A percentile compares a stretch with the other conserved stretches of the same genome.
Conservation (phyloP, 2,888 invertebrate species). For the Julus scandinavius region DNA sequence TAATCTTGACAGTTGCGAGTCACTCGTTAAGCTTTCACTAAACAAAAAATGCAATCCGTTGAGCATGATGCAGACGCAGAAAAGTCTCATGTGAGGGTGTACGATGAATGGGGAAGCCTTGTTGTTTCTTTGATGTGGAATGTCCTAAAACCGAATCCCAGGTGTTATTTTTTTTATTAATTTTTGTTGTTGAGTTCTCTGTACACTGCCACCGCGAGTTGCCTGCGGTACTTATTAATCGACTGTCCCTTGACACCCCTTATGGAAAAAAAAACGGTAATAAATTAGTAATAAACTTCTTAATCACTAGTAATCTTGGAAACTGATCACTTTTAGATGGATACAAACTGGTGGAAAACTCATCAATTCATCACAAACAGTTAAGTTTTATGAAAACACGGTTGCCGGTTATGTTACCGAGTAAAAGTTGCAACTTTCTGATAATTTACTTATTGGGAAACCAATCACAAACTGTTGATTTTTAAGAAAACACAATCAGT, state of each 20-base stretch:
- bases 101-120: conserved; percentile 3
- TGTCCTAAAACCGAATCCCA: conserved; percentile 48
- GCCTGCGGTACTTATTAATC: conserved; percentile 57
- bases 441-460: too few species aligned
- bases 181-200: conserved; percentile 58
- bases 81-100: conserved; percentile 15
- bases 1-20: conserved; percentile 12
- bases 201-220: conserved; percentile 57
- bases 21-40: background rate
- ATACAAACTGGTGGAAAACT: too few species aligned
- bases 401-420: too few species aligned
- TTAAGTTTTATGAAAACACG: too few species aligned
- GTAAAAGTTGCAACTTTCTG: too few species aligned
- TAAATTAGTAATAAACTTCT: too few species aligned
- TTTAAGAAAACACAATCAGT: too few species aligned
- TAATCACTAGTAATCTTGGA: too few species aligned
- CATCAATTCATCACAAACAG: too few species aligned
- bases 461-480: too few species aligned
- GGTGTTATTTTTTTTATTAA: conserved; percentile 47
- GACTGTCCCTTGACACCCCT: conserved; percentile 53
- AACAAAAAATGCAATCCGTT: conserved; percentile 26
- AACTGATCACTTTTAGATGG: too few species aligned
- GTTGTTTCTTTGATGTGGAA: conserved; percentile 17
- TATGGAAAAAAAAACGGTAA: too few species aligned
- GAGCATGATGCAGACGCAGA: background rate